phyloP scores from a whole-genome alignment of 1,140 invertebrate genomes.

The Apis dorsata region DNA sequence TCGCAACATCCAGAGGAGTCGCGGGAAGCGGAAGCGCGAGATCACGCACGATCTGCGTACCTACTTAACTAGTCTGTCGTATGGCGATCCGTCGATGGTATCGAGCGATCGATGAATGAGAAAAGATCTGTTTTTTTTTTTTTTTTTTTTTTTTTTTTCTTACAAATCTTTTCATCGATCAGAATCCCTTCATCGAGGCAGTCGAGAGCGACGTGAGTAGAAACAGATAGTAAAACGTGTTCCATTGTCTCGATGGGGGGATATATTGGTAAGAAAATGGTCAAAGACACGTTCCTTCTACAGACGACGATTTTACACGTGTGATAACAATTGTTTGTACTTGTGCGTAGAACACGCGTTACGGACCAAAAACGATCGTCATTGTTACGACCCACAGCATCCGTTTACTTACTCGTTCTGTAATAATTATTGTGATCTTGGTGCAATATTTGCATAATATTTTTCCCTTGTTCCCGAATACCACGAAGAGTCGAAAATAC shows the following conservation, averaged over 20 bases:
- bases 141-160: background rate
- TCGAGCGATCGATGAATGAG: background rate
- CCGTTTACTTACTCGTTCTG: conserved; percentile 11
- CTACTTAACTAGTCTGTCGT: conserved; percentile 31
- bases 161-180: background rate
- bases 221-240: background rate
- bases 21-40: conserved; percentile 29
- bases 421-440: conserved; percentile 6
- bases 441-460: conserved; percentile 1
- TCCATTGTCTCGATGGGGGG: background rate
- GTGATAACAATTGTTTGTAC: conserved; percentile 16
- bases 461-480: background rate
- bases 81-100: background rate
- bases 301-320: conserved; percentile 16
- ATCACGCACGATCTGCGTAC: background rate
- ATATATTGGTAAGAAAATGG: background rate
- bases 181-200: background rate
- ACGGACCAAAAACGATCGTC: conserved; percentile 36
- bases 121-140: background rate
- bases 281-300: background rate
- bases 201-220: background rate
- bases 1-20: background rate
- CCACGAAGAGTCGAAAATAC: background rate
- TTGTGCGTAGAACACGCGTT: background rate
- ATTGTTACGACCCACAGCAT: background rate